Conservation (phyloP, 53 echinoderm and acorn worm species). For the Holothuria scabra region DNA sequence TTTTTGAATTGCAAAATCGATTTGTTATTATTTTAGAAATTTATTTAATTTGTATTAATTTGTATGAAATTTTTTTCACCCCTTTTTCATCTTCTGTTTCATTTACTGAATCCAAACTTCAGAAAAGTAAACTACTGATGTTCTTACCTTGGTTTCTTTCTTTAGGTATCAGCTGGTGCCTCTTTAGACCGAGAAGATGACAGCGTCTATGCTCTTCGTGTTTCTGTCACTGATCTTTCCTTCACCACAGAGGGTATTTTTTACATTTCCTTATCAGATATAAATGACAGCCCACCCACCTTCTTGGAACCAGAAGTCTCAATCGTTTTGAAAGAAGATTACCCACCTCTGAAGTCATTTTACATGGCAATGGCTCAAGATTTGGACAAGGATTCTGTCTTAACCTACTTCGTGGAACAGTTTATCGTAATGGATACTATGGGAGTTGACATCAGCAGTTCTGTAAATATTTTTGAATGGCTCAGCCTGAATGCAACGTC, state of each 20-base stretch:
- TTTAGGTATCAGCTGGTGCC: constrained; percentile 65
- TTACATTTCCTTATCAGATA: constrained; percentile 73
- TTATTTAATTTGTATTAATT: too few species aligned
- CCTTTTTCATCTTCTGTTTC: too few species aligned
- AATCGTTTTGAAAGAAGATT: constrained; percentile 64
- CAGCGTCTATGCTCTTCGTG: constrained; percentile 65
- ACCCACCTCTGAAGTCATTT: constrained; percentile 58
- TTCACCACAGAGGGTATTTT: constrained; percentile 70
- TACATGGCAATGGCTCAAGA: constrained; percentile 68
- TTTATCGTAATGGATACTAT: constrained; percentile 62
- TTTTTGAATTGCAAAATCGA: too few species aligned
- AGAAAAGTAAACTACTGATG: too few species aligned
- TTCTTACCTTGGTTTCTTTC: constrained; percentile 1
- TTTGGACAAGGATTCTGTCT: constrained; percentile 60
- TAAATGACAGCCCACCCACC: constrained; percentile 83
- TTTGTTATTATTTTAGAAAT: too few species aligned
- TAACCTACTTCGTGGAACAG: constrained; percentile 70
- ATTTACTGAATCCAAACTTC: too few species aligned
- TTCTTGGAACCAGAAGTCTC: constrained; percentile 58
- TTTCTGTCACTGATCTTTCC: constrained; percentile 73
- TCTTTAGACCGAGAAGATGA: constrained; percentile 75
- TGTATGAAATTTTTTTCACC: too few species aligned
- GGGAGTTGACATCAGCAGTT: constrained; percentile 49
- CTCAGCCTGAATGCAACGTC: constrained; percentile 60
- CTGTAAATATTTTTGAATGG: constrained; percentile 62